Evolutionary conservation across 2,888 invertebrate genomes (phyloP).

Genomic region (Ligdia adustata): DNA sequence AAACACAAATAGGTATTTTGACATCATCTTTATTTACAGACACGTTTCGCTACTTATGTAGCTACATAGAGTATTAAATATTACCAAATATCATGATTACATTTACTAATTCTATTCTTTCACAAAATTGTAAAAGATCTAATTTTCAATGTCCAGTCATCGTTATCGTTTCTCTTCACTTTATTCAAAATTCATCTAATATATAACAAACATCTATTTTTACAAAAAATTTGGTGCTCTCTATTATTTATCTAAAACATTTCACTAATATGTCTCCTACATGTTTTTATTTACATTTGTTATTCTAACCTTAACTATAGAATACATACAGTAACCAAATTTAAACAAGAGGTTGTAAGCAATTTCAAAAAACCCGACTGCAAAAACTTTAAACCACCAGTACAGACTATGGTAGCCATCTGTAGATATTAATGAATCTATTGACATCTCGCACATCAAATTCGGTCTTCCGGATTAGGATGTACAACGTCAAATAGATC

Average conservation of each 20-base stretch:
- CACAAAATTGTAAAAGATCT: background rate
- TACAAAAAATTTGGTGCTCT: constrained; percentile 18
- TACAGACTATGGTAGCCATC: too few species aligned
- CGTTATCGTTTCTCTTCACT: background rate
- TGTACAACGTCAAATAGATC: too few species aligned
- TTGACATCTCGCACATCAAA: too few species aligned
- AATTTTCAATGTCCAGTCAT: constrained; percentile 6
- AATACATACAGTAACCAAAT: too few species aligned
- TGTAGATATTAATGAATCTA: too few species aligned
- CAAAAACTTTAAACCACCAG: too few species aligned
- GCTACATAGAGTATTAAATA: constrained; percentile 7
- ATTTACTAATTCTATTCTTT: too few species aligned
- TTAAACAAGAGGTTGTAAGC: too few species aligned
- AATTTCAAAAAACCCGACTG: too few species aligned
- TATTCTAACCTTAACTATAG: background rate
- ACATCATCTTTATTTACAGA: constrained; percentile 30
- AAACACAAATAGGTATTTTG: constrained; percentile 11
- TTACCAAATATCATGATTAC: background rate
- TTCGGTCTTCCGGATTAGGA: too few species aligned
- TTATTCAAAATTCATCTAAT: background rate
- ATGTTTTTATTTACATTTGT: constrained; percentile 16
- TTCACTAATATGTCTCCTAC: constrained; percentile 39
- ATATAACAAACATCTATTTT: constrained; percentile 1
- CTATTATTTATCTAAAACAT: constrained; percentile 23
- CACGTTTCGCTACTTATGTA: constrained; percentile 15